phyloP scores from a whole-genome alignment of 2,888 invertebrate species.

The Euclidia mi region DNA sequence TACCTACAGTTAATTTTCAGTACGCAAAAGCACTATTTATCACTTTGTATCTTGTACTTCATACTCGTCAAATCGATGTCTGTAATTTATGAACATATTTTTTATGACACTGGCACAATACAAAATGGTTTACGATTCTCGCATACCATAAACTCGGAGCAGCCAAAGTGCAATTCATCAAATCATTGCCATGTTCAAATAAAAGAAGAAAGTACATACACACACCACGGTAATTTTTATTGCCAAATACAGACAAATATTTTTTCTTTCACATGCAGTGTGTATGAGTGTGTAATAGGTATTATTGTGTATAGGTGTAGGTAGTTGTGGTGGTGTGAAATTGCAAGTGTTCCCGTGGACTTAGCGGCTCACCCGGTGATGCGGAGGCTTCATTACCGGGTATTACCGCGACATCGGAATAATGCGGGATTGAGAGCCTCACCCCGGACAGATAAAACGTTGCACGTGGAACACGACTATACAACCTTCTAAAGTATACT shows the following conservation, averaged over 20 bases:
- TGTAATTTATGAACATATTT: no score
- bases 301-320: no score
- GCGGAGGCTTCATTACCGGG: constrained; percentile 44
- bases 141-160: neutral
- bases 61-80: no score
- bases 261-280: no score
- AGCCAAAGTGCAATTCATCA: no score
- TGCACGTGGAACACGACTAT: neutral
- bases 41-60: no score
- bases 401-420: constrained; percentile 42
- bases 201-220: neutral
- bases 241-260: neutral
- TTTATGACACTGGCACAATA: no score
- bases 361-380: constrained; percentile 11
- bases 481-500: neutral
- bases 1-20: no score
- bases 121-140: neutral
- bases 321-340: constrained; percentile 28
- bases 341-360: constrained; percentile 42
- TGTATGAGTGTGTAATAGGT: no score
- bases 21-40: no score
- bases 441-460: constrained; percentile 11
- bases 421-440: constrained; percentile 21
- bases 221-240: neutral
- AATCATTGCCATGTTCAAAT: neutral